phyloP scores from a whole-genome alignment of 2,113 vertebrate species.

The Caretta caretta region DNA sequence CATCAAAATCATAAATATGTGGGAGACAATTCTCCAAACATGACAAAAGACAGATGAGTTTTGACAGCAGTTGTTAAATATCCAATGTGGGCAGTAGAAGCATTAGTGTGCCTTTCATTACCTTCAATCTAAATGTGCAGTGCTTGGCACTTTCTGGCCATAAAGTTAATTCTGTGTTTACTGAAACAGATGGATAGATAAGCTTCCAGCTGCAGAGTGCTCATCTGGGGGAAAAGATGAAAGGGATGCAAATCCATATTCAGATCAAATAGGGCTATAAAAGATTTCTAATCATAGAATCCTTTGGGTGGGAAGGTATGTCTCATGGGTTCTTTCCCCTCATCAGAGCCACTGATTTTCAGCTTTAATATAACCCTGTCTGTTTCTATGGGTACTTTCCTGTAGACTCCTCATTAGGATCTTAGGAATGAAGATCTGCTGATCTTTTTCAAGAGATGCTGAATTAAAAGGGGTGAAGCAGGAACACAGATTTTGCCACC shows the following conservation, averaged over 20 bases:
- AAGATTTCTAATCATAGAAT: neutral
- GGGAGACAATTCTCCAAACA: neutral
- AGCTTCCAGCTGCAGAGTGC: conserved; percentile 34
- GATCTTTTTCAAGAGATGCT: neutral
- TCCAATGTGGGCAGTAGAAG: neutral
- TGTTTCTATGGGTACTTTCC: neutral
- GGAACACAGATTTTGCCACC: neutral
- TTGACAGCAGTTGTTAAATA: conserved; percentile 12
- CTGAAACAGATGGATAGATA: conserved; percentile 52
- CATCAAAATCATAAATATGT: neutral
- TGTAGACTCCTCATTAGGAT: neutral
- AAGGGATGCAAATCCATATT: neutral
- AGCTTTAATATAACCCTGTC: neutral
- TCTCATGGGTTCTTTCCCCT: neutral
- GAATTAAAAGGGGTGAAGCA: neutral
- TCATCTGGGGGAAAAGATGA: neutral
- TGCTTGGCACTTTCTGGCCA: conserved; percentile 13
- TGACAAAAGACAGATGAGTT: conserved; percentile 16
- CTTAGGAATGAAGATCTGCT: neutral
- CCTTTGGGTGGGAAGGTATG: neutral
- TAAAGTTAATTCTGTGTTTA: conserved; percentile 65
- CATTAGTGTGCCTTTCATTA: conserved; percentile 4
- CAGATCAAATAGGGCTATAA: neutral
- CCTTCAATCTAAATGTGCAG: neutral
- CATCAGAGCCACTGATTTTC: neutral